Evolutionary conservation across 1,140 invertebrate genomes (phyloP).

Genomic region (Zaprionus inermis): DNA sequence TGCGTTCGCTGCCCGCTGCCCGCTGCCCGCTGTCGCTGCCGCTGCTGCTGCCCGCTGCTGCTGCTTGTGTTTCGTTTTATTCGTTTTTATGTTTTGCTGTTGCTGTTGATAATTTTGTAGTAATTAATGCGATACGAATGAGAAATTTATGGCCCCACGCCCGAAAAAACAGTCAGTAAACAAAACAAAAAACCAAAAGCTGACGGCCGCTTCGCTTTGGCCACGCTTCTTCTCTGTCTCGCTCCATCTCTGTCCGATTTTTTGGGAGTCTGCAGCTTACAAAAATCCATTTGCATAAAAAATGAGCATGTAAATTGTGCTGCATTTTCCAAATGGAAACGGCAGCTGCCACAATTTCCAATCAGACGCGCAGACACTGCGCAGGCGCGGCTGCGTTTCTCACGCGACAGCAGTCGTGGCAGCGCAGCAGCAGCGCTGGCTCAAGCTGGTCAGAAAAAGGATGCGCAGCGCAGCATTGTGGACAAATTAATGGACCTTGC

Average conservation of each 20-base stretch:
- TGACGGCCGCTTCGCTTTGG: conserved; percentile 51
- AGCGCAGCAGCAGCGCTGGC: background rate
- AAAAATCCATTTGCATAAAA: conserved; percentile 72
- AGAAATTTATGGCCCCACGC: conserved; percentile 81
- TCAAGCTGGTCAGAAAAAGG: conserved; percentile 51
- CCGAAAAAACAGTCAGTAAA: conserved; percentile 34
- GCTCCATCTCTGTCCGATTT: background rate
- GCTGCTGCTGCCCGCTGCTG: conserved; percentile 24
- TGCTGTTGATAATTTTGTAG: conserved; percentile 75
- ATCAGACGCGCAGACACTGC: conserved; percentile 19
- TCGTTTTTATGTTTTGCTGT: conserved; percentile 42
- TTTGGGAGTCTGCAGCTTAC: conserved; percentile 29
- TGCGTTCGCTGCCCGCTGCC: conserved; percentile 41
- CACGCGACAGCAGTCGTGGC: conserved; percentile 6
- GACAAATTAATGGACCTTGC: conserved; percentile 72
- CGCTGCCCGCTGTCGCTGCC: conserved; percentile 19
- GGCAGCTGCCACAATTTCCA: conserved; percentile 33
- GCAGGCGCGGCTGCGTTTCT: conserved; percentile 32
- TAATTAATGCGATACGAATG: conserved; percentile 82
- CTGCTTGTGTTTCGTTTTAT: conserved; percentile 37
- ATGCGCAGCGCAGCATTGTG: conserved; percentile 58
- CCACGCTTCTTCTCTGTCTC: conserved; percentile 8
- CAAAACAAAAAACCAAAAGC: conserved; percentile 29
- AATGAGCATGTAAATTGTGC: conserved; percentile 72
- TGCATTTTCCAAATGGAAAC: conserved; percentile 22